phyloP scores from a whole-genome alignment of 2,888 invertebrate genomes.

The Prosapia bicincta region DNA sequence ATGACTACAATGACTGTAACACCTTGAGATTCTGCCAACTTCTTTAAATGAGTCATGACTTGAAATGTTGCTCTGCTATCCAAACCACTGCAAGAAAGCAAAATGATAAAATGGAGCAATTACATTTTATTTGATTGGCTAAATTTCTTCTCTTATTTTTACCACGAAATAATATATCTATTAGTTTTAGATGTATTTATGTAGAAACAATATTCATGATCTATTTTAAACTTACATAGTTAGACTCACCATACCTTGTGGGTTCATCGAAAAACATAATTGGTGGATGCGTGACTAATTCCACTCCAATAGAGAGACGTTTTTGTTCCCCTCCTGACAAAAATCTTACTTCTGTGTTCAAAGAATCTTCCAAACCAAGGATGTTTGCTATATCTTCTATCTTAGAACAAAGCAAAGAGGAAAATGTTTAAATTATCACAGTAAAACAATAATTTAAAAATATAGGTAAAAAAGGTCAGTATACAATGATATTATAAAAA shows the following conservation, averaged over 20 bases:
- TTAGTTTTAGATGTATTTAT: too few species aligned
- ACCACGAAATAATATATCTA: too few species aligned
- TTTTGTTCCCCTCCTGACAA: slow-evolving; percentile 60
- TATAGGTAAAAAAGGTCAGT: too few species aligned
- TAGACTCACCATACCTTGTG: slow-evolving; percentile 47
- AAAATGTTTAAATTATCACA: too few species aligned
- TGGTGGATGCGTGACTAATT: slow-evolving; percentile 58
- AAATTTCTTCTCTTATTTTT: too few species aligned
- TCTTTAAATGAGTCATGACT: slow-evolving; percentile 57
- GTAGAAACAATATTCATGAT: too few species aligned
- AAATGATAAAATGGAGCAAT: too few species aligned
- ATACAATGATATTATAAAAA: too few species aligned
- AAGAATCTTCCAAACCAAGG: slow-evolving; percentile 49
- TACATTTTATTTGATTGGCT: too few species aligned
- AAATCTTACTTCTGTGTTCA: slow-evolving; percentile 50
- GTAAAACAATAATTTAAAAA: too few species aligned
- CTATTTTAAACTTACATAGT: too few species aligned
- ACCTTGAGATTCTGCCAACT: slow-evolving; percentile 58
- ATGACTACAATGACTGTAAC: slow-evolving; percentile 74
- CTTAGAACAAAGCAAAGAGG: slow-evolving; percentile 21
- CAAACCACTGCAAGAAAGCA: slow-evolving; percentile 50
- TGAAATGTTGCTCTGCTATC: slow-evolving; percentile 65
- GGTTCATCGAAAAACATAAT: slow-evolving; percentile 62
- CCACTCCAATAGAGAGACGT: slow-evolving; percentile 57
- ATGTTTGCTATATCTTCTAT: slow-evolving; percentile 41